phyloP scores from a whole-genome alignment of 1,140 invertebrate species.

The Drosophila murphyi region DNA sequence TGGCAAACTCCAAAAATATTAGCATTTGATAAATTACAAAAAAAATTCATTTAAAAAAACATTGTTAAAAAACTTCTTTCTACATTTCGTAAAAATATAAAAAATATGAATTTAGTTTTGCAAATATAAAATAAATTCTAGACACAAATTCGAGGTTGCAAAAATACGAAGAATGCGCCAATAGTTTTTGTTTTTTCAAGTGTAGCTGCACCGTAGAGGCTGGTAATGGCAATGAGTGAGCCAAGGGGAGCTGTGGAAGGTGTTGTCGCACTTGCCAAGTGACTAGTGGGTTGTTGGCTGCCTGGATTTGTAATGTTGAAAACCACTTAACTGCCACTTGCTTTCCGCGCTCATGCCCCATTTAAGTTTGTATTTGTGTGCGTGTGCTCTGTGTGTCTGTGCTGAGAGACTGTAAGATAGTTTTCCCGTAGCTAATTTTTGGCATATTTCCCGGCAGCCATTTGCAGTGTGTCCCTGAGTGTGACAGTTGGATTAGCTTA shows the following conservation, averaged over 20 bases:
- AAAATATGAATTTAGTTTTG: too few relatives aligned
- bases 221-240: too few relatives aligned
- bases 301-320: conserved; percentile 46
- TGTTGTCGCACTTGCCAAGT: conserved; percentile 9
- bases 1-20: too few relatives aligned
- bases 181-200: not conserved
- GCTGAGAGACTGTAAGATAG: conserved; percentile 17
- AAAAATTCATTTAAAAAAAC: too few relatives aligned
- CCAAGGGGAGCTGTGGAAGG: too few relatives aligned
- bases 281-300: not conserved
- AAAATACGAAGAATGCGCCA: too few relatives aligned
- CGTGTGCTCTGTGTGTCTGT: not conserved
- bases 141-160: too few relatives aligned
- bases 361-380: not conserved
- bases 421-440: conserved; percentile 59
- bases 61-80: too few relatives aligned
- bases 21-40: too few relatives aligned
- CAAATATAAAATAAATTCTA: too few relatives aligned
- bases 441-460: conserved; percentile 66
- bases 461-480: conserved; percentile 58
- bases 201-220: not conserved
- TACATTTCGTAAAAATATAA: too few relatives aligned
- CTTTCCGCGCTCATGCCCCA: conserved; percentile 22
- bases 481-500: conserved; percentile 71
- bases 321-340: conserved; percentile 60